Base-by-base conservation (phyloP, 1,140 invertebrate genomes). In the Callitettix versicolor region DNA sequence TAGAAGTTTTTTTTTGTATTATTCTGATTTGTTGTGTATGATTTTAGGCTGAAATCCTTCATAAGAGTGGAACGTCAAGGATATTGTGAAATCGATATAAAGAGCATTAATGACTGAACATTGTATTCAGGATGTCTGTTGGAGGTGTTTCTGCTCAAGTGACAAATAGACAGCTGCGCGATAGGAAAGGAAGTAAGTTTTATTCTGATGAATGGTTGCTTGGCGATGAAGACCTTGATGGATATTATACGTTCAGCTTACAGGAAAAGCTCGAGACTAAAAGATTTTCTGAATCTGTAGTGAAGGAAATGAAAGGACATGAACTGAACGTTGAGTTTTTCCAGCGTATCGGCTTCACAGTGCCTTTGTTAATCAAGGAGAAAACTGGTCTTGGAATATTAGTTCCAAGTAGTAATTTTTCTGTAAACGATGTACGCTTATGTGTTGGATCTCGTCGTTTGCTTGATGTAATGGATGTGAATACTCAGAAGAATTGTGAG, bases 381-480 rank as follows among this genome's bases (percentile, higher is more conserved):
- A 95, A 94, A 69, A 73, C 78, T 44, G 91, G 91, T 44, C 71
- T 97, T 53, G 92, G 91, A 51, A 72, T 91, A 64, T 79, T 86
- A 64, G 86, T 97, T 58, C 93, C 95, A 22, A 88, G 86, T 64
- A 73, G 83, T 22, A 91, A 92, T 72, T 96, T 97, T 69, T 82
- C 86, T 1, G 85, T 97, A 36, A 90, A 88, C 73, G 93, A 97
- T 77, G 92, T 98, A 3, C 81, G 91, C 88, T 67, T 94, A 89
- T 74, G 56, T 63, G 36, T 57, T 78, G 82, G 93, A 49, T 91
- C 88, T 0, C 78, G 89, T 53, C 77, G 93, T 43, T 72, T 92
- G 38, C 73, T 98, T 38, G 93, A 97, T 73, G 93, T 98, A 3
- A 96, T 98, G 90, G 92, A 97, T 70, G 93, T 96, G 1, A 91